Evolutionary conservation across 2,113 vertebrate genomes (phyloP).

Genomic region (Rhinolophus sinicus): DNA sequence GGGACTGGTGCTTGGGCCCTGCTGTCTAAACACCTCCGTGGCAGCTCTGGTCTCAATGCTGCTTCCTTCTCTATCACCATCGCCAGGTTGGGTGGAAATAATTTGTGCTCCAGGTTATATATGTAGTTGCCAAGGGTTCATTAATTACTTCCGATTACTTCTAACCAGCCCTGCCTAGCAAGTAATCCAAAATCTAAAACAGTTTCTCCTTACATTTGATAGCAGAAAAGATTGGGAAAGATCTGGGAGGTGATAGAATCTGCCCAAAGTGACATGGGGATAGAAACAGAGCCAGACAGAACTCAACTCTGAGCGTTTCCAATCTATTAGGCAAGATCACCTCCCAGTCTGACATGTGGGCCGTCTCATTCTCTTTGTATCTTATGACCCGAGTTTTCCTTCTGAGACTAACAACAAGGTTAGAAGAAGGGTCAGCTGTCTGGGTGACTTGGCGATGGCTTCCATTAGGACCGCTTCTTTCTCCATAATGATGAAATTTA

Average conservation of each 20-base stretch:
- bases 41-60: no score
- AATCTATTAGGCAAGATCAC: not conserved
- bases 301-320: not conserved
- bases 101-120: not conserved
- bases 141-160: not conserved
- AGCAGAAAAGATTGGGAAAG: conserved; percentile 29
- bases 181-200: not conserved
- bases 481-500: conserved; percentile 44
- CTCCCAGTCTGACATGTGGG: not conserved
- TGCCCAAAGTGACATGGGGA: not conserved
- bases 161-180: not conserved
- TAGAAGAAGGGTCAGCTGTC: conserved; percentile 27
- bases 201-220: conserved; percentile 22
- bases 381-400: not conserved
- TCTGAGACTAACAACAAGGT: not conserved
- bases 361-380: not conserved
- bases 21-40: accelerated
- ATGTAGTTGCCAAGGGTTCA: not conserved
- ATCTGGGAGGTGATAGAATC: conserved; percentile 30
- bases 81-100: not conserved
- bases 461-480: conserved; percentile 4
- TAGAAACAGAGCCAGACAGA: not conserved
- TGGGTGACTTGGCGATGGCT: conserved; percentile 31
- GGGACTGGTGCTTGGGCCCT: no score
- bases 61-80: not conserved